phyloP scores from a whole-genome alignment of 2,888 invertebrate species.

The Chrysolina haemoptera region DNA sequence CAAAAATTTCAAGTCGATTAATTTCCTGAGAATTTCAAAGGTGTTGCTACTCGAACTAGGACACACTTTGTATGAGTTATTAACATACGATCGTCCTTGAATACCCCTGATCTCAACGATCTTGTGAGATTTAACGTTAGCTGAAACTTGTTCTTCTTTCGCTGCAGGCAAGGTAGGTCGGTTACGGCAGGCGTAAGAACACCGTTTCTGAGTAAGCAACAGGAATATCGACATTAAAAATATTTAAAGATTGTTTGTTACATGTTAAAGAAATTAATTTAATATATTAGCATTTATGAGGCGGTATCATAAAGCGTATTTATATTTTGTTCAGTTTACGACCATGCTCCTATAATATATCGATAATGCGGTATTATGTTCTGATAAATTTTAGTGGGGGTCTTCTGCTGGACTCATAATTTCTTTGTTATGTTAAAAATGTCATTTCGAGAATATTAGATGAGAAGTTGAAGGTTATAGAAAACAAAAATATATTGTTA shows the following conservation, averaged over 20 bases:
- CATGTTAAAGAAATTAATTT: neutral
- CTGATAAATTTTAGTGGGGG: no score
- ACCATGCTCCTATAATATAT: neutral
- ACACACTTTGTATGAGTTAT: neutral
- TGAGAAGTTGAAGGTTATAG: no score
- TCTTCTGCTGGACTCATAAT: no score
- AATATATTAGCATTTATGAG: conserved; percentile 6
- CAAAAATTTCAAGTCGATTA: no score
- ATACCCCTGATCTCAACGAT: neutral
- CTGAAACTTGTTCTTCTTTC: conserved; percentile 55
- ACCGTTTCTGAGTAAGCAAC: conserved; percentile 14
- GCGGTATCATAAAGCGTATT: neutral
- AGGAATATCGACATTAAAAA: conserved; percentile 2
- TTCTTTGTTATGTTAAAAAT: no score
- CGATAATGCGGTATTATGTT: neutral
- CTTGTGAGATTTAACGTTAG: conserved; percentile 37
- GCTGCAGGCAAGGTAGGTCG: conserved; percentile 55
- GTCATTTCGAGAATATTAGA: no score
- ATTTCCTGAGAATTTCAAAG: no score
- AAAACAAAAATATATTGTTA: no score
- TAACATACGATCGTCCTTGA: neutral
- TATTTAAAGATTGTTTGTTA: conserved; percentile 1
- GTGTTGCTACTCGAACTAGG: no score
- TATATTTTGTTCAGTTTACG: neutral
- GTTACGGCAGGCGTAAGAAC: neutral